phyloP scores from a whole-genome alignment of 1,140 invertebrate genomes.

The Zophobas morio region DNA sequence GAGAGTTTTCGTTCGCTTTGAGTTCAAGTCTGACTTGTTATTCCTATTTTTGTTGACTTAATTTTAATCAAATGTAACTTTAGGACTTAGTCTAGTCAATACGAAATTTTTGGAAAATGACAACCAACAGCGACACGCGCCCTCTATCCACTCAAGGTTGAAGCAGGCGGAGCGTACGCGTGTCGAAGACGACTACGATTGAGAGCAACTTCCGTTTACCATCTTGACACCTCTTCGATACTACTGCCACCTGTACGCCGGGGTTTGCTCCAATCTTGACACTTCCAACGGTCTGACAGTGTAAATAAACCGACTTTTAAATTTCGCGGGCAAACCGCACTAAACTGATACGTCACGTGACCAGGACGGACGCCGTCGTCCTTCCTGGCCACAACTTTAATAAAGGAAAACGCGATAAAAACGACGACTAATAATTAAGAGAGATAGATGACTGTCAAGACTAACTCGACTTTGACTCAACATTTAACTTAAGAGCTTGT shows the following conservation, averaged over 20 bases:
- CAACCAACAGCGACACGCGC: constrained; percentile 18
- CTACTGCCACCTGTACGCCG: constrained; percentile 26
- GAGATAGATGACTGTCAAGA: constrained; percentile 64
- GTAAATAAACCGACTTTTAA: constrained; percentile 17
- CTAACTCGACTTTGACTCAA: constrained; percentile 52
- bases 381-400: constrained; percentile 9
- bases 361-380: neutral
- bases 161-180: neutral
- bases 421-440: constrained; percentile 60
- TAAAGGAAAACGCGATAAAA: constrained; percentile 35
- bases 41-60: constrained; percentile 44
- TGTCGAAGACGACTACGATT: constrained; percentile 36
- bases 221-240: constrained; percentile 42
- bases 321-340: constrained; percentile 17
- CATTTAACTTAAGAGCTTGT: constrained; percentile 55
- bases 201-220: constrained; percentile 61
- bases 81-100: constrained; percentile 35
- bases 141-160: constrained; percentile 3
- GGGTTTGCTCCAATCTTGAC: neutral
- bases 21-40: constrained; percentile 35
- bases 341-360: constrained; percentile 9
- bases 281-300: constrained; percentile 35
- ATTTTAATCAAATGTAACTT: constrained; percentile 42
- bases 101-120: constrained; percentile 21
- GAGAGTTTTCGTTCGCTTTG: constrained; percentile 24